These are phyloP conservation scores for Cyanoramphus novaezelandiae DNA, from an alignment of 2,113 vertebrate genomes.

Conservation along the genomic window DNA sequence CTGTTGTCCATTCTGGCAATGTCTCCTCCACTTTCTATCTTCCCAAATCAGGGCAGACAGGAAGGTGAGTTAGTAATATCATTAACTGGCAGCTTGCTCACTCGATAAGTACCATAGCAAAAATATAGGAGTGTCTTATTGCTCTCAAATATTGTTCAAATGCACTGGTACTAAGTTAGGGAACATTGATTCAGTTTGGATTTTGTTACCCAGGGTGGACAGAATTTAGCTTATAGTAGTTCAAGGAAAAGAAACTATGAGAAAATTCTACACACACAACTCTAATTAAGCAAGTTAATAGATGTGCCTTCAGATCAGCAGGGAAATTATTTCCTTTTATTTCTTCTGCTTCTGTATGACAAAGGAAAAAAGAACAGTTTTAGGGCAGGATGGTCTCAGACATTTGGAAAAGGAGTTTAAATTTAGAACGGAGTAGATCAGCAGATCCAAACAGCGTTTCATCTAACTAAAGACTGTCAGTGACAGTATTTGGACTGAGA, in stretches of 20 bases:
- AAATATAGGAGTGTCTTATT: not conserved
- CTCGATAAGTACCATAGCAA: not conserved
- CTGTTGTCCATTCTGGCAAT: not conserved
- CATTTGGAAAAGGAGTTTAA: not conserved
- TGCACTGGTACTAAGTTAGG: not conserved
- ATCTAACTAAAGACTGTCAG: not conserved
- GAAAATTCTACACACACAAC: not conserved
- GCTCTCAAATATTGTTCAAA: not conserved
- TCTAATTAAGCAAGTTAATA: not conserved
- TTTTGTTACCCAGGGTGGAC: not conserved
- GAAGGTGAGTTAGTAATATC: not conserved
- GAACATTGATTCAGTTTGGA: not conserved
- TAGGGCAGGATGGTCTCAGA: not conserved
- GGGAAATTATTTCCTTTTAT: not conserved
- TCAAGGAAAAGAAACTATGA: not conserved
- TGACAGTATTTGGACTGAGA: not conserved
- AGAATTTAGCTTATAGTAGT: not conserved
- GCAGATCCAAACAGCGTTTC: not conserved
- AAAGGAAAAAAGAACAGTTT: not conserved
- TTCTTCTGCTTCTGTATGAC: not conserved
- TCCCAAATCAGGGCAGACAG: not conserved
- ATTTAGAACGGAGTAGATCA: not conserved
- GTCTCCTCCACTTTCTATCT: not conserved
- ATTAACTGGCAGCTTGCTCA: not conserved
- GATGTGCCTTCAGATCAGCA: not conserved